Conservation (phyloP, 2,797 vertebrate species). For the Mormyrus proboscirostris region DNA sequence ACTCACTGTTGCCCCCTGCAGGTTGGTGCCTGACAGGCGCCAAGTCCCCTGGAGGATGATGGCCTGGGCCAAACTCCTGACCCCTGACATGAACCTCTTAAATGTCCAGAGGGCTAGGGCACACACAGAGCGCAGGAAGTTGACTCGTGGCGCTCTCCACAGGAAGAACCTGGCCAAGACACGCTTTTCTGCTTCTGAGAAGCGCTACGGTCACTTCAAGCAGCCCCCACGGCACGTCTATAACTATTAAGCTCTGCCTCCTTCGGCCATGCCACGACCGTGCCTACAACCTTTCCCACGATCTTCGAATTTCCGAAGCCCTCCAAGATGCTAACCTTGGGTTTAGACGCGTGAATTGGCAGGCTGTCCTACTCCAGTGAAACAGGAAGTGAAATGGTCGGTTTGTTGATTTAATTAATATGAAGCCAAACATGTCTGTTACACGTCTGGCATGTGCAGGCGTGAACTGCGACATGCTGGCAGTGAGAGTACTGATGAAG, state of each 20-base stretch:
- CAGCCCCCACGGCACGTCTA: conserved; percentile 59
- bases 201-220: conserved; percentile 56
- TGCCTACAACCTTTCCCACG: neutral
- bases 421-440: neutral
- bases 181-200: conserved; percentile 45
- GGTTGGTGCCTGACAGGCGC: conserved; percentile 47
- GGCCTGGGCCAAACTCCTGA: conserved; percentile 50
- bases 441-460: neutral
- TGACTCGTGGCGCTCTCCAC: conserved; percentile 53
- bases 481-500: neutral
- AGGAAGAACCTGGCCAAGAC: conserved; percentile 59
- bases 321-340: neutral
- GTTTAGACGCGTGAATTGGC: neutral
- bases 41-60: conserved; percentile 56
- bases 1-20: conserved; percentile 35
- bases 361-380: neutral
- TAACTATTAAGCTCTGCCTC: conserved; percentile 52
- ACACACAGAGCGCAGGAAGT: conserved; percentile 46
- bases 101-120: conserved; percentile 44
- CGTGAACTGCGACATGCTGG: neutral
- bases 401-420: neutral
- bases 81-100: conserved; percentile 39
- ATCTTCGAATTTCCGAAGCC: neutral
- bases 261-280: neutral
- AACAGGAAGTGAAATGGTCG: neutral